phyloP scores from a whole-genome alignment of 2,797 vertebrate genomes.

The Falco naumanni region DNA sequence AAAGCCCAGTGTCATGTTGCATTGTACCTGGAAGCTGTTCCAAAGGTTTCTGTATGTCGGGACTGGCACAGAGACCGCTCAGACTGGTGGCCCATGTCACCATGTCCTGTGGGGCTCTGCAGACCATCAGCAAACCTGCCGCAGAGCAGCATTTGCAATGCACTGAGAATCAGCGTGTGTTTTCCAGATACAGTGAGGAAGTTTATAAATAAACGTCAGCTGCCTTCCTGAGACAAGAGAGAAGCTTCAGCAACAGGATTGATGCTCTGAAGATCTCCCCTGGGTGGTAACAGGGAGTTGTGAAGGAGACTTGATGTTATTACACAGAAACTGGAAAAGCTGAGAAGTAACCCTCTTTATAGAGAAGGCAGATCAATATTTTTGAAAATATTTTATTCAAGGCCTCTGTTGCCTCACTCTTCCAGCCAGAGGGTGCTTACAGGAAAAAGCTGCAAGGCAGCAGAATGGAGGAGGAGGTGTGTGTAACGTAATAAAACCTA shows the following conservation, averaged over 20 bases:
- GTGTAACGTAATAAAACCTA: not conserved
- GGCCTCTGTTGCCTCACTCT: not conserved
- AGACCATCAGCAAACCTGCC: accelerated
- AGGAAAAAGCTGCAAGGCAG: not conserved
- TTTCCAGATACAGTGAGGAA: not conserved
- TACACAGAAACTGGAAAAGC: not conserved
- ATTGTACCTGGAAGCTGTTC: not conserved
- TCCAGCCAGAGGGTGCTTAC: constrained; percentile 11
- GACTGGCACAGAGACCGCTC: not conserved
- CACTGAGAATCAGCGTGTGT: accelerated
- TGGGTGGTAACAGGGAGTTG: not conserved
- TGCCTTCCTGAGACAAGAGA: not conserved
- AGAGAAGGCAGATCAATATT: not conserved
- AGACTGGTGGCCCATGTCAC: accelerated
- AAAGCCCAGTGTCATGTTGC: not conserved
- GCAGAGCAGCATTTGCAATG: not conserved
- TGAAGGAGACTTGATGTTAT: not conserved
- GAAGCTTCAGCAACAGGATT: not conserved
- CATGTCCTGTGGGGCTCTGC: not conserved
- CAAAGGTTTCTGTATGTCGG: not conserved
- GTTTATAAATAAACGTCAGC: not conserved
- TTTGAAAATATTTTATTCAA: not conserved
- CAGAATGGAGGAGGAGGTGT: constrained; percentile 27
- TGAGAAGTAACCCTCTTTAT: not conserved
- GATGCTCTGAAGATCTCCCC: not conserved